A percentile compares a stretch with the other conserved stretches of the same genome.
phyloP scores from a whole-genome alignment of 1,140 invertebrate genomes.

The Centruroides sculpturatus region DNA sequence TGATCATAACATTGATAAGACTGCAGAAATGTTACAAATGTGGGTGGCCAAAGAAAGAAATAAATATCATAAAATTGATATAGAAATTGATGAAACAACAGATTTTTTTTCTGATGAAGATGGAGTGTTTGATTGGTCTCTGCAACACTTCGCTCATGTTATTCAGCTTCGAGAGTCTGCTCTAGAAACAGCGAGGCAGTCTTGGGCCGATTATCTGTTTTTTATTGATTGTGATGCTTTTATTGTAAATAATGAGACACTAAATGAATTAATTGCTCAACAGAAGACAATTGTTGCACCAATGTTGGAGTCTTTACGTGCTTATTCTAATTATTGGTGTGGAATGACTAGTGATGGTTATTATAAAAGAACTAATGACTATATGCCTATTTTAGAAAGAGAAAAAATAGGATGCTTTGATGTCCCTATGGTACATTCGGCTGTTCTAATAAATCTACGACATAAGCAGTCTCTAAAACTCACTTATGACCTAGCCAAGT shows the following conservation, averaged over 20 bases:
- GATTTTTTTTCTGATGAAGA: constrained; percentile 43
- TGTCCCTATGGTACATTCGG: constrained; percentile 87
- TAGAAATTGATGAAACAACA: constrained; percentile 38
- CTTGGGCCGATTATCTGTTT: constrained; percentile 68
- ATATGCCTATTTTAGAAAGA: constrained; percentile 59
- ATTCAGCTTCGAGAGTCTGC: constrained; percentile 67
- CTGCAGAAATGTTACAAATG: constrained; percentile 48
- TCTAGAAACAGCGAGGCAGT: constrained; percentile 48
- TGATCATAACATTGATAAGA: constrained; percentile 74
- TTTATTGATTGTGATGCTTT: constrained; percentile 82
- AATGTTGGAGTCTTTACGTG: constrained; percentile 65
- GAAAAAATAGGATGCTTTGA: constrained; percentile 56
- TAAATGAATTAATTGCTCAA: constrained; percentile 47
- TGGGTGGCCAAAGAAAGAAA: constrained; percentile 48
- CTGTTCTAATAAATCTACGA: constrained; percentile 65
- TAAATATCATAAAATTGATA: constrained; percentile 56
- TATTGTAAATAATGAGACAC: constrained; percentile 51
- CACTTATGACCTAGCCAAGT: constrained; percentile 53
- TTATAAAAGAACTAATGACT: constrained; percentile 72
- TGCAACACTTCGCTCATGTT: constrained; percentile 57
- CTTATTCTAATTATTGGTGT: constrained; percentile 94
- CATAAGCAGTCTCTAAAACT: constrained; percentile 43
- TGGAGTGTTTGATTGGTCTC: constrained; percentile 55
- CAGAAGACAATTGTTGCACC: constrained; percentile 48
- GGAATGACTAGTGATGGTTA: constrained; percentile 79